Conservation (phyloP, 2,888 invertebrate genomes). For the Caenorhabditis virilis region DNA sequence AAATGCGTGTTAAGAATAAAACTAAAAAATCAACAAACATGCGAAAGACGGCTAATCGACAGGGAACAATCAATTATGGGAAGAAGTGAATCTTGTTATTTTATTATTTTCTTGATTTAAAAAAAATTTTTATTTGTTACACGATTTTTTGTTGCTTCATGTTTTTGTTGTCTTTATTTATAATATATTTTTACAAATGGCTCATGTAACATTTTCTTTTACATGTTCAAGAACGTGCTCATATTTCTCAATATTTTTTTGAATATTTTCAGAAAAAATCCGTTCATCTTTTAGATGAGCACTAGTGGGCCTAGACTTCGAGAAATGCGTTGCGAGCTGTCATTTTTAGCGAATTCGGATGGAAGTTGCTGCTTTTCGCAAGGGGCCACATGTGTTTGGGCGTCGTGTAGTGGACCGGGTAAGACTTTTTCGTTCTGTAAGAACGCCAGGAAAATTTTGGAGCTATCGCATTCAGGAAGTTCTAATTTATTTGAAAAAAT, state of each 20-base stretch:
- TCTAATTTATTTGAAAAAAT: conserved; percentile 3
- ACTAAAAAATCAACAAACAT: conserved; percentile 27
- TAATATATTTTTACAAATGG: not conserved
- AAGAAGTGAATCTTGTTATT: conserved; percentile 6
- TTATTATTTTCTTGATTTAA: conserved; percentile 11
- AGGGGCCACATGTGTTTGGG: conserved; percentile 45
- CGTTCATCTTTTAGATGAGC: conserved; percentile 10
- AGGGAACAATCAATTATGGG: conserved; percentile 35
- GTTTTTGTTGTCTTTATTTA: not conserved
- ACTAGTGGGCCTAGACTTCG: not conserved
- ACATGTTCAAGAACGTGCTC: too few relatives aligned
- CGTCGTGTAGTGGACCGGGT: conserved; percentile 50
- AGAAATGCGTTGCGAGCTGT: conserved; percentile 16
- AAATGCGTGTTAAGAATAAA: conserved; percentile 27
- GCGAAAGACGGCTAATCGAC: conserved; percentile 36
- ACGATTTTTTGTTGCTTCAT: not conserved
- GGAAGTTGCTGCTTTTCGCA: conserved; percentile 43
- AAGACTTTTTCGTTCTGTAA: not conserved
- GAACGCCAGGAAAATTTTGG: not conserved
- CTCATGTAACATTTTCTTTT: too few relatives aligned
- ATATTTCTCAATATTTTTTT: too few relatives aligned
- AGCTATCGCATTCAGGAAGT: not conserved
- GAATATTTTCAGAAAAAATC: not conserved
- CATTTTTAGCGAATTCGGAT: conserved; percentile 41
- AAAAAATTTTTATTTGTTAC: not conserved